phyloP scores from a whole-genome alignment of 2,797 vertebrate genomes.

The Myoxocephalus aenaeus region DNA sequence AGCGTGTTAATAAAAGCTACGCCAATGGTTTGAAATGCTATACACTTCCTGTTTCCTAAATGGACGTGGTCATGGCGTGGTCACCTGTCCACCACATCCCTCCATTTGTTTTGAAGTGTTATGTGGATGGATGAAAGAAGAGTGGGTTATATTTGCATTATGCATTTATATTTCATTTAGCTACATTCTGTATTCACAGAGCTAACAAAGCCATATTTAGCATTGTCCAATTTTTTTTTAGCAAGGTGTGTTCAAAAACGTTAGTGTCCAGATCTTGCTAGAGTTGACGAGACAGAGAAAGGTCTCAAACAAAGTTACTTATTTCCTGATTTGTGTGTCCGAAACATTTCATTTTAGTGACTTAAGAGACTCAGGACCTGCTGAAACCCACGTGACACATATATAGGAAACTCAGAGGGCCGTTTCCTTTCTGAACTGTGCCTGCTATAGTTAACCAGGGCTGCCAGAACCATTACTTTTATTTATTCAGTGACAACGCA shows the following conservation, averaged over 20 bases:
- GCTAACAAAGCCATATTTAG: too few species aligned
- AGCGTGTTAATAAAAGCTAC: background rate
- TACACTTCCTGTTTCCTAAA: background rate
- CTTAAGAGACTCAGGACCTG: background rate
- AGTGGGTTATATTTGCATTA: too few species aligned
- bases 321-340: too few species aligned
- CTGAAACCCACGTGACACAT: background rate
- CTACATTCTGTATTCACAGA: too few species aligned
- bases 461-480: constrained; percentile 50
- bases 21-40: background rate
- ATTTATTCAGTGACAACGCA: constrained; percentile 56
- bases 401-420: background rate
- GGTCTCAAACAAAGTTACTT: too few species aligned
- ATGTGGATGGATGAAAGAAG: background rate
- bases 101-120: background rate
- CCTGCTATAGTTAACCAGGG: constrained; percentile 5
- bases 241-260: too few species aligned
- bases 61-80: background rate
- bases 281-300: too few species aligned
- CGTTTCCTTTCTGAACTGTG: background rate
- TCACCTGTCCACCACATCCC: background rate
- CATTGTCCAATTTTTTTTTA: too few species aligned
- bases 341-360: background rate
- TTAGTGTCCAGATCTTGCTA: too few species aligned
- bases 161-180: background rate